Evolutionary conservation across 1,140 invertebrate species (phyloP).

Genomic region (Zaprionus vittiger): DNA sequence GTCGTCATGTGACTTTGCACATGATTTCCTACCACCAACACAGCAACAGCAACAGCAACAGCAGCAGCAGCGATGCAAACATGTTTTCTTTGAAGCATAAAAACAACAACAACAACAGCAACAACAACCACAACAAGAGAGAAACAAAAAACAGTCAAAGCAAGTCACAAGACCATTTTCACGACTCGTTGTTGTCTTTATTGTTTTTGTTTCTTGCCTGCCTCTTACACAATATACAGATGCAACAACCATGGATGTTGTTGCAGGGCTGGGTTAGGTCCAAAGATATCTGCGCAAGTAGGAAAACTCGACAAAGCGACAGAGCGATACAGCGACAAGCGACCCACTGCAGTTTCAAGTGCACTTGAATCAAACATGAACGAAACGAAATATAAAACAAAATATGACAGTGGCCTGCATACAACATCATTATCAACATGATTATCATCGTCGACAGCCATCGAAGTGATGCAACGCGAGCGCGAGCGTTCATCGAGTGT

Average conservation of each 20-base stretch:
- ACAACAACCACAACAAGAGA: conserved; percentile 40
- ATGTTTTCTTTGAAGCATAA: conserved; percentile 50
- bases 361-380: conserved; percentile 56
- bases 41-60: conserved; percentile 51
- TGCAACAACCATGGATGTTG: conserved; percentile 10
- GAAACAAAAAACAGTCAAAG: conserved; percentile 29
- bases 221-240: conserved; percentile 56
- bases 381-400: conserved; percentile 38
- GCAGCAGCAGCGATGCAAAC: conserved; percentile 40
- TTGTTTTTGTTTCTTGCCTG: conserved; percentile 60
- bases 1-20: conserved; percentile 80
- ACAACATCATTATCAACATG: conserved; percentile 30
- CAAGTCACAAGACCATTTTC: conserved; percentile 50
- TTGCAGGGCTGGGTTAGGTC: conserved; percentile 3
- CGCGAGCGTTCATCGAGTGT: conserved; percentile 42
- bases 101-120: conserved; percentile 51
- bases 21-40: conserved; percentile 80
- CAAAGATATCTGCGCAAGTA: conserved; percentile 5
- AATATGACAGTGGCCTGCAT: conserved; percentile 55
- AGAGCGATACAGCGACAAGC: neutral
- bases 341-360: conserved; percentile 60
- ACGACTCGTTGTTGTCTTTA: conserved; percentile 31
- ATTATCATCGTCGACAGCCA: conserved; percentile 33
- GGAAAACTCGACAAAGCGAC: conserved; percentile 5
- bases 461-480: conserved; percentile 68